Conservation (phyloP, 2,797 vertebrate genomes). For the Glyptemys insculpta region DNA sequence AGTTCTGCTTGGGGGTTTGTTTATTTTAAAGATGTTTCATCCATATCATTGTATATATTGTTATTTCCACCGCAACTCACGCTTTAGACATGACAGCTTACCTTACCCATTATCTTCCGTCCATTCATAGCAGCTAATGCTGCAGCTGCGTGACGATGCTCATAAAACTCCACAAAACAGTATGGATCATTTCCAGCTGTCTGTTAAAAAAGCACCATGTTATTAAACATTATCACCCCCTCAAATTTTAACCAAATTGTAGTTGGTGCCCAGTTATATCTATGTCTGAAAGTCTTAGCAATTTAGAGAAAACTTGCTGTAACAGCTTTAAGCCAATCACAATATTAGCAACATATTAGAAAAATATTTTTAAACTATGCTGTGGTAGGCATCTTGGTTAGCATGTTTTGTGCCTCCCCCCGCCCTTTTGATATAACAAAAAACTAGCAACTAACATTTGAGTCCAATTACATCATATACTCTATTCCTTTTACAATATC, state of each 20-base stretch:
- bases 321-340: background rate
- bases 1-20: rapidly evolving
- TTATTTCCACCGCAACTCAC: constrained; percentile 65
- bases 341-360: background rate
- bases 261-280: background rate
- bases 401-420: background rate
- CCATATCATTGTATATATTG: background rate
- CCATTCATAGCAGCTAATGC: constrained; percentile 98
- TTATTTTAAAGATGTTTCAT: background rate
- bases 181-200: constrained; percentile 97
- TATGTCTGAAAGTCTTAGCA: background rate
- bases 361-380: rapidly evolving
- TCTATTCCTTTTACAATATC: background rate
- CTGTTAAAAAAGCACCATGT: constrained; percentile 77
- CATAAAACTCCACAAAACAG: constrained; percentile 99
- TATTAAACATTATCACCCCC: background rate
- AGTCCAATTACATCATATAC: background rate
- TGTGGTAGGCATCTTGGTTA: background rate
- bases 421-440: background rate
- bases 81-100: constrained; percentile 89
- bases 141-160: constrained; percentile 97
- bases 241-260: rapidly evolving
- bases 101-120: constrained; percentile 99
- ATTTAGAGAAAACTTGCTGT: background rate
- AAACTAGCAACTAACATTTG: background rate